These are phyloP conservation scores for Paedocypris sp. DNA, from an alignment of 2,113 vertebrate genomes.

Conservation along the genomic window DNA sequence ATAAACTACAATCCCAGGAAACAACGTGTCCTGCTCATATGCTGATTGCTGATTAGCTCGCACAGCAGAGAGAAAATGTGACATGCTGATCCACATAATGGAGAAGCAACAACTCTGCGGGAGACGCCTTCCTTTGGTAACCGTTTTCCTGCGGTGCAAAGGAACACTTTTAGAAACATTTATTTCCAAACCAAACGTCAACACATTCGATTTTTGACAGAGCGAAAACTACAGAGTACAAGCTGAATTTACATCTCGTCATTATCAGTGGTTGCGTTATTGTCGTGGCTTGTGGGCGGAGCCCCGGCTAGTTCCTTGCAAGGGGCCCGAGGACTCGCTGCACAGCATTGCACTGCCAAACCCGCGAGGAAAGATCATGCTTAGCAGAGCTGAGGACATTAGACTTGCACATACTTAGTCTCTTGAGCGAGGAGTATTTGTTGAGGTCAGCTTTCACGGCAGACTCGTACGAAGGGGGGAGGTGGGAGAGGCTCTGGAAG, in stretches of 20 bases:
- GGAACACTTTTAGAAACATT: background rate
- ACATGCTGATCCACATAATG: background rate
- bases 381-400: background rate
- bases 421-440: slow-evolving; percentile 95
- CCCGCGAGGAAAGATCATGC: background rate
- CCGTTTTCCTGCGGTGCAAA: background rate
- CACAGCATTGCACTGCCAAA: too few relatives aligned
- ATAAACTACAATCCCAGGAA: background rate
- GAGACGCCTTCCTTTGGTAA: background rate
- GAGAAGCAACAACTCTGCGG: background rate
- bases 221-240: too few relatives aligned
- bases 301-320: too few relatives aligned
- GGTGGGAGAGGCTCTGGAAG: slow-evolving; percentile 96
- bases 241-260: too few relatives aligned
- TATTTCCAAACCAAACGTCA: too few relatives aligned
- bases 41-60: background rate
- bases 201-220: too few relatives aligned
- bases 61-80: background rate
- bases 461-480: slow-evolving; percentile 92
- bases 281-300: too few relatives aligned
- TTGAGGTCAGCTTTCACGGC: slow-evolving; percentile 88
- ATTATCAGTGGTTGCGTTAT: too few relatives aligned
- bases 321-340: too few relatives aligned
- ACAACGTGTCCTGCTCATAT: background rate
- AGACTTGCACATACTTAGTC: slow-evolving; percentile 80